Evolutionary conservation across 2,797 vertebrate species (phyloP).

Genomic region (Neoniphon sammara): DNA sequence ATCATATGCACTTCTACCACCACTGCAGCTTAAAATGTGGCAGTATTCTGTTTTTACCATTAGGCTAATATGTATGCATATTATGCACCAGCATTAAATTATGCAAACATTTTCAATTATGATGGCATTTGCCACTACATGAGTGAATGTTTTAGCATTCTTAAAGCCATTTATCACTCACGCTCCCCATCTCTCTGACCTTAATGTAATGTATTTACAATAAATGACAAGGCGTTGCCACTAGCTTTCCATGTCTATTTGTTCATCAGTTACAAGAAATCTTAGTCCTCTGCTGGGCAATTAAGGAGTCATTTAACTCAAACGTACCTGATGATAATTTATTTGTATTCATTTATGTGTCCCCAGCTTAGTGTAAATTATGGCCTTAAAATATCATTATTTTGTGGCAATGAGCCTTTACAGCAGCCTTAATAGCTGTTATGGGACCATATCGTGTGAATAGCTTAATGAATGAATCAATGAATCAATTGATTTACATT

Average conservation of each 20-base stretch:
- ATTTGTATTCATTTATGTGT: constrained; percentile 49
- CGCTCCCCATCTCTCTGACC: neutral
- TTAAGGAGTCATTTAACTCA: constrained; percentile 49
- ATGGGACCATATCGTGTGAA: constrained; percentile 28
- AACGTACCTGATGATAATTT: constrained; percentile 51
- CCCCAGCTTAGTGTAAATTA: constrained; percentile 48
- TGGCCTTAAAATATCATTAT: constrained; percentile 49
- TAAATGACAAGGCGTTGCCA: constrained; percentile 22
- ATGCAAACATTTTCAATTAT: constrained; percentile 5
- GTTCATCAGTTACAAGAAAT: constrained; percentile 23
- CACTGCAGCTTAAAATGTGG: neutral
- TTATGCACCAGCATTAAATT: constrained; percentile 13
- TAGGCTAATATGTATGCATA: constrained; percentile 15
- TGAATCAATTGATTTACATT: constrained; percentile 50
- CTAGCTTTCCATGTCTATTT: constrained; percentile 2
- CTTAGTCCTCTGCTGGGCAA: neutral
- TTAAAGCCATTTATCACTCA: neutral
- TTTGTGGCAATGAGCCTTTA: constrained; percentile 40
- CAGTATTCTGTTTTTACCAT: neutral
- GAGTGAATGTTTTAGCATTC: constrained; percentile 2
- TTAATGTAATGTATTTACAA: constrained; percentile 8
- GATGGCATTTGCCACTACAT: neutral
- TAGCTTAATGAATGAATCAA: constrained; percentile 45
- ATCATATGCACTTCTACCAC: neutral
- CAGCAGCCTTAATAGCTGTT: constrained; percentile 34